Percentiles rank a stretch among this genome's conserved stretches.
phyloP scores from a whole-genome alignment of 35 echinoderm and acorn worm genomes.

The Stichopus chloronotus region DNA sequence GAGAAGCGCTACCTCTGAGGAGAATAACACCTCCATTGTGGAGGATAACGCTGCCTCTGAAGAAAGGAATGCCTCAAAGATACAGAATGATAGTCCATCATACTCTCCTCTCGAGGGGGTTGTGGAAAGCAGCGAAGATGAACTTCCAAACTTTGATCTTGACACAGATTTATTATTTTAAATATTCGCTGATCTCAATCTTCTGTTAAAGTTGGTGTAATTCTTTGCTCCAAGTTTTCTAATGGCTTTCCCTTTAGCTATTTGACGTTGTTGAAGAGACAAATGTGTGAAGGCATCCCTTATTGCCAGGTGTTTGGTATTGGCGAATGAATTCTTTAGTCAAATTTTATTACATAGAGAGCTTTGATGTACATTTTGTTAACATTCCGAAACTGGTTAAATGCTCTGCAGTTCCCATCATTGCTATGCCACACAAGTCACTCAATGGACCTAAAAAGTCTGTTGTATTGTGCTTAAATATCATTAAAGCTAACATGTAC shows the following conservation, averaged over 20 bases:
- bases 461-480: too few relatives aligned
- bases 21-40: neutral
- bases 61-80: neutral
- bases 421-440: too few relatives aligned
- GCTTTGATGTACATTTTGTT: too few relatives aligned
- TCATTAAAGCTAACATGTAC: too few relatives aligned
- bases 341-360: too few relatives aligned
- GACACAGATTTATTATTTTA: neutral
- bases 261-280: neutral
- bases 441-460: too few relatives aligned
- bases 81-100: slow-evolving; percentile 57
- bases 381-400: too few relatives aligned
- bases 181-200: neutral
- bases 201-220: neutral
- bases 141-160: slow-evolving; percentile 65
- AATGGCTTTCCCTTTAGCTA: neutral
- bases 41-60: neutral
- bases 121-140: slow-evolving; percentile 45
- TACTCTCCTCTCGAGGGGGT: slow-evolving; percentile 76
- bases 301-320: neutral
- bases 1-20: neutral
- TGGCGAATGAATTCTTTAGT: too few relatives aligned
- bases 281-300: neutral
- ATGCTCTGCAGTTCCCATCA: too few relatives aligned
- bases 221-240: neutral